phyloP scores from a whole-genome alignment of 2,888 invertebrate genomes.

The Volucella inanis region DNA sequence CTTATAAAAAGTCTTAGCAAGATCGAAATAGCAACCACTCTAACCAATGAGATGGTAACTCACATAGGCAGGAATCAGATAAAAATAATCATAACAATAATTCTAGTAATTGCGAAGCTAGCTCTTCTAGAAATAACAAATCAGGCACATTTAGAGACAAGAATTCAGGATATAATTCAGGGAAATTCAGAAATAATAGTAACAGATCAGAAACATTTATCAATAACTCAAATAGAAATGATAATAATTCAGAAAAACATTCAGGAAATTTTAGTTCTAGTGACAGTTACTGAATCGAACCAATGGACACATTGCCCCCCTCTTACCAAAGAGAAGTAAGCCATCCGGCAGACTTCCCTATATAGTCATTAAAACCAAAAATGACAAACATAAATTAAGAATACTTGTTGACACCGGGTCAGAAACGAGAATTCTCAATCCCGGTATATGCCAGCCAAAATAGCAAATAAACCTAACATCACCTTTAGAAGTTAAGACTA shows the following conservation, averaged over 20 bases:
- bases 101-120: no score
- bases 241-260: no score
- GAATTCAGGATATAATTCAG: no score
- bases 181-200: no score
- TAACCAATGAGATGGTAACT: neutral
- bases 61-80: neutral
- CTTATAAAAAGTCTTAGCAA: constrained; percentile 18
- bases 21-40: neutral
- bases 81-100: no score
- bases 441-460: constrained; percentile 53
- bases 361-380: constrained; percentile 49
- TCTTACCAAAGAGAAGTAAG: neutral
- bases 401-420: no score
- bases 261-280: neutral
- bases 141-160: no score
- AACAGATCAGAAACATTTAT: no score
- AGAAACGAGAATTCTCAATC: constrained; percentile 49
- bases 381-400: no score
- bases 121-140: no score
- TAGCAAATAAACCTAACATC: constrained; percentile 20
- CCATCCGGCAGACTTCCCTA: constrained; percentile 33
- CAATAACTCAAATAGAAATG: no score
- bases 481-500: constrained; percentile 31
- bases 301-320: constrained; percentile 32
- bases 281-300: neutral